These are phyloP conservation scores for Adelges cooleyi DNA, from an alignment of 1,140 invertebrate species.

Conservation along the genomic window DNA sequence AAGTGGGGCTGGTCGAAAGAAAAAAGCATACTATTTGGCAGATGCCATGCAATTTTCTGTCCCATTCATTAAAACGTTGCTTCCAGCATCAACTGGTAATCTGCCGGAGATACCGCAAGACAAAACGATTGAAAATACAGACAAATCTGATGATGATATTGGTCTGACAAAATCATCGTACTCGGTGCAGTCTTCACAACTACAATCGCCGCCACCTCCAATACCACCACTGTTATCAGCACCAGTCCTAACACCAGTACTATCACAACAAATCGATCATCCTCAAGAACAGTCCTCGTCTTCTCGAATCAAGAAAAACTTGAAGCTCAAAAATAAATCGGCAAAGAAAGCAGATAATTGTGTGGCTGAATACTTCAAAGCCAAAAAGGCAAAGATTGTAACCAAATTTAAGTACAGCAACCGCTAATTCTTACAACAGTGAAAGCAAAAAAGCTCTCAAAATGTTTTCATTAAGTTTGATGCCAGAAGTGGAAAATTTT, in stretches of 20 bases:
- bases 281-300: slow-evolving; percentile 13
- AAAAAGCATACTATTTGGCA: not conserved
- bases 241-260: slow-evolving; percentile 9
- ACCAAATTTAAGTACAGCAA: slow-evolving; percentile 11
- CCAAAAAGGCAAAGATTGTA: slow-evolving; percentile 31
- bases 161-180: not conserved
- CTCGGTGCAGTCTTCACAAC: slow-evolving; percentile 5
- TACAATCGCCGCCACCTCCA: slow-evolving; percentile 7
- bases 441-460: slow-evolving; percentile 32
- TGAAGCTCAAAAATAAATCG: slow-evolving; percentile 26
- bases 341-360: slow-evolving; percentile 31
- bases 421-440: slow-evolving; percentile 23
- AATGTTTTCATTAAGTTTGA: slow-evolving; percentile 34
- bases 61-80: slow-evolving; percentile 3
- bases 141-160: not conserved
- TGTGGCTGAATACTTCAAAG: slow-evolving; percentile 34
- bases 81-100: not conserved
- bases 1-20: not conserved
- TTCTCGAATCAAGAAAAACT: slow-evolving; percentile 22
- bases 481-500: slow-evolving; percentile 34
- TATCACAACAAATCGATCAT: slow-evolving; percentile 3
- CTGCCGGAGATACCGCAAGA: not conserved
- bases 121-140: slow-evolving; percentile 4
- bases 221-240: not conserved
- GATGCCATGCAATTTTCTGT: slow-evolving; percentile 6